Conservation (phyloP, 1,140 invertebrate species). For the Zaprionus capensis region DNA sequence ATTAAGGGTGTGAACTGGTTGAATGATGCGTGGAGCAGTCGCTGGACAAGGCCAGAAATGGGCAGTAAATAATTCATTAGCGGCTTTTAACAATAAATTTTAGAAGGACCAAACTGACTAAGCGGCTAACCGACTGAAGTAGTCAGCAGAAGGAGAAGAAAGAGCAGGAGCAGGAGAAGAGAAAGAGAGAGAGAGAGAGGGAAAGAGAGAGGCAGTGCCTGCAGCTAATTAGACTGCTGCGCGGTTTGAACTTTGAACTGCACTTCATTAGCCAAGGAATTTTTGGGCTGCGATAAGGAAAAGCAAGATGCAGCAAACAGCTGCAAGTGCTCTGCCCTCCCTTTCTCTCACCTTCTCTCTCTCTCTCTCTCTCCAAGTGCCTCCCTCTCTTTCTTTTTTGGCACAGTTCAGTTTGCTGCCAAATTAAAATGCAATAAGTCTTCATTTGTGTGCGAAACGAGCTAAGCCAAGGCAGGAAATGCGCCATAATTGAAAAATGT, state of each 20-base stretch:
- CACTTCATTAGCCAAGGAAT: constrained; percentile 70
- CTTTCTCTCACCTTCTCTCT: neutral
- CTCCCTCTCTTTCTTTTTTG: constrained; percentile 25
- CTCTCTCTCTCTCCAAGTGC: neutral
- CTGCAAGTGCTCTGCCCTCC: neutral
- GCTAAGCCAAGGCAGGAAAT: constrained; percentile 56
- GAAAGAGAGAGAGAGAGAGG: neutral
- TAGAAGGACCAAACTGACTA: constrained; percentile 37
- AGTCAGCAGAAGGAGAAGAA: neutral
- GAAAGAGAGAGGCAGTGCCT: neutral
- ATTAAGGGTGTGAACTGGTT: constrained; percentile 84
- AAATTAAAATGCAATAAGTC: constrained; percentile 84
- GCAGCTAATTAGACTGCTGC: constrained; percentile 70
- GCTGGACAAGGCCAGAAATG: constrained; percentile 51
- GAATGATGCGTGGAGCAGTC: constrained; percentile 72
- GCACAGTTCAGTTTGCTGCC: constrained; percentile 53
- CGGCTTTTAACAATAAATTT: constrained; percentile 83
- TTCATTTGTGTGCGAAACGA: constrained; percentile 63
- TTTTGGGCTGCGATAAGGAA: constrained; percentile 49
- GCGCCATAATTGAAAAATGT: constrained; percentile 83
- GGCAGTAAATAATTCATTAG: constrained; percentile 82
- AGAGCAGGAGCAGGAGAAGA: neutral
- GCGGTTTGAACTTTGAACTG: constrained; percentile 73
- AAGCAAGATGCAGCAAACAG: constrained; percentile 40
- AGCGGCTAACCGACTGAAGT: constrained; percentile 13